Base-by-base conservation (phyloP, 2,797 vertebrate genomes). In the Micrastur ruficollis region DNA sequence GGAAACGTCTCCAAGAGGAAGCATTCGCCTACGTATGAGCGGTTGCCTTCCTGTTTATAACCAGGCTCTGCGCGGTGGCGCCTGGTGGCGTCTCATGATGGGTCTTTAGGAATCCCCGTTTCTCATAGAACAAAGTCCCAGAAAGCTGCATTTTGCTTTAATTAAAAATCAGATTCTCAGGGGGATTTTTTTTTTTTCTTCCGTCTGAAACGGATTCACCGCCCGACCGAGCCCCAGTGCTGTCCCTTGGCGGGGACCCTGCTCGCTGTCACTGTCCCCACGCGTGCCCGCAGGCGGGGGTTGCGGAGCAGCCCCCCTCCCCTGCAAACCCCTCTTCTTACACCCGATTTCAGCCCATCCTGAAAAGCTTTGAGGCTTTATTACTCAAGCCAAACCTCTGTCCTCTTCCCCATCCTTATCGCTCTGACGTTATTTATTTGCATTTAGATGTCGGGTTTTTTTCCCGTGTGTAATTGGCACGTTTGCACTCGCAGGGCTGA, bases 401-500 rank as follows among this genome's bases (percentile, higher is more conserved):
- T 36, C 81, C 7, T 23, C 9, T 63, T 72, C 47, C 62, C 58
- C 31, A 3, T 17, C 32, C 52, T 21, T 40, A 16, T 36, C 2
- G 2, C 52, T 52, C 46, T 22, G 87, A 7, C 2, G 5, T 25
- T 40, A 26, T 2, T 79, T 70, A 44, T 90, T 80, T 81, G 76
- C 85, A 49, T 63, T 34, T 12, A 11, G 40, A 10, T 5, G 38
- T 16, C 31, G 42, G 14, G 0, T 0, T 46, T 71, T 61, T 31
- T 8, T 21, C 36, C n/a, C 23, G 9, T 26, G 0, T 25, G 36
- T 74, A 66, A 94, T 4, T 0, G 4, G 7, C 19, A 2, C 1
- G 2, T 92, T 88, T 94, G 84, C 95, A 12, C 88, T 93, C 47
- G 7, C 97, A 99, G 99, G 98, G 99, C 98, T 66, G 99, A 99